phyloP scores from a whole-genome alignment of 92 coral and sea anemone genomes.

The Metridium senile region DNA sequence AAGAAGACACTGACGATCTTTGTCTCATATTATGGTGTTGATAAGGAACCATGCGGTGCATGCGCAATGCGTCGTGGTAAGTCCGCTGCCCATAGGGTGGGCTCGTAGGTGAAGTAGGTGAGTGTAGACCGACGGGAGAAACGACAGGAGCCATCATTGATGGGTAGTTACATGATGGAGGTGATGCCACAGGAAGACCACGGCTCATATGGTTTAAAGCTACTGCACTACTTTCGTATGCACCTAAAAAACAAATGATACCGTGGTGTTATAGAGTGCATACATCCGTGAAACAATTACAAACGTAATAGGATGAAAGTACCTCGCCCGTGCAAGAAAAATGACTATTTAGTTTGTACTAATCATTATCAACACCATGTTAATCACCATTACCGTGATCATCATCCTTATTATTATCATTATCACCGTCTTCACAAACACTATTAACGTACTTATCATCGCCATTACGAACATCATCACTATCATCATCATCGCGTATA shows the following conservation, averaged over 20 bases:
- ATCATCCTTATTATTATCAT: too few relatives aligned
- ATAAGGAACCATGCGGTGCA: constrained; percentile 95
- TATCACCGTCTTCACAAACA: too few relatives aligned
- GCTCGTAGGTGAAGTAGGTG: constrained; percentile 94
- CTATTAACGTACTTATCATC: too few relatives aligned
- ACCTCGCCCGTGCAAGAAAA: too few relatives aligned
- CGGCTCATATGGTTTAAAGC: constrained; percentile 37
- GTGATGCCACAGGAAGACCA: constrained; percentile 46
- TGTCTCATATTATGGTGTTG: constrained; percentile 57
- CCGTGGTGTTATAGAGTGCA: too few relatives aligned
- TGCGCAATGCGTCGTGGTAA: constrained; percentile 86
- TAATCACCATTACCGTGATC: too few relatives aligned
- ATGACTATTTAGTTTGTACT: too few relatives aligned
- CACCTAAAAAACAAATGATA: constrained; percentile 3
- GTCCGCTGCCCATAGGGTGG: constrained; percentile 97
- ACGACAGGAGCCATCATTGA: constrained; percentile 86
- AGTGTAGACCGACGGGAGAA: constrained; percentile 63
- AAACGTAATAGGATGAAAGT: too few relatives aligned
- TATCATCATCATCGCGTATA: too few relatives aligned
- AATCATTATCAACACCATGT: too few relatives aligned
- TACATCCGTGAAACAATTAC: too few relatives aligned
- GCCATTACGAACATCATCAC: too few relatives aligned
- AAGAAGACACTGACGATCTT: constrained; percentile 65
- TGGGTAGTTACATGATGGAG: constrained; percentile 70
- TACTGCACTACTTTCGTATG: constrained; percentile 44